phyloP scores from a whole-genome alignment of 2,113 vertebrate species.

The Benitochromis conjunctus region DNA sequence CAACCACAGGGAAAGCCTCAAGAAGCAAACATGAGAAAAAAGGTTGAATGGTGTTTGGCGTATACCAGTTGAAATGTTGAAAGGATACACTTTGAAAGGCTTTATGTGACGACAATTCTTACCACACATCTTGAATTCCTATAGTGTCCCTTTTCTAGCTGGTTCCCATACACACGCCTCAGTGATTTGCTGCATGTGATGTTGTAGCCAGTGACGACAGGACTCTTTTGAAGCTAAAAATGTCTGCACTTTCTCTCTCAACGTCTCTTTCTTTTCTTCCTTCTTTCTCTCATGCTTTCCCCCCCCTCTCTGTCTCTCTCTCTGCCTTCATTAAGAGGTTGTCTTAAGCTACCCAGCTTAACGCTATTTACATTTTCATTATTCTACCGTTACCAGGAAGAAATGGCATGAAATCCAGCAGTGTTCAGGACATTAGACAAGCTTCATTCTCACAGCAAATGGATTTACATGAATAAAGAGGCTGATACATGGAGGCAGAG shows the following conservation, averaged over 20 bases:
- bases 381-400: conserved; percentile 69
- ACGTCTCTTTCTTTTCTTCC: neutral
- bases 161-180: conserved; percentile 38
- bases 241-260: neutral
- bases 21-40: neutral
- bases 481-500: conserved; percentile 55
- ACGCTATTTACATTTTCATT: conserved; percentile 77
- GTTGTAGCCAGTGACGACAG: conserved; percentile 8
- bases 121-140: conserved; percentile 30
- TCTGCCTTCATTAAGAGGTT: conserved; percentile 69
- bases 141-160: conserved; percentile 1
- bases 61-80: conserved; percentile 25
- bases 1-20: neutral
- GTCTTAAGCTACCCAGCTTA: conserved; percentile 71
- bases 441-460: conserved; percentile 71
- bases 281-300: neutral
- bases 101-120: conserved; percentile 16
- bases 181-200: conserved; percentile 33
- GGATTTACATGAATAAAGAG: conserved; percentile 75
- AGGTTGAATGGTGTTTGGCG: conserved; percentile 29
- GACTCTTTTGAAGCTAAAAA: conserved; percentile 48
- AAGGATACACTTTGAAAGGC: conserved; percentile 7
- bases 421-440: conserved; percentile 74
- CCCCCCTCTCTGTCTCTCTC: neutral
- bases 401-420: conserved; percentile 71